Evolutionary conservation across 2,888 invertebrate genomes (phyloP).

Genomic region (Luperina nickerlii): DNA sequence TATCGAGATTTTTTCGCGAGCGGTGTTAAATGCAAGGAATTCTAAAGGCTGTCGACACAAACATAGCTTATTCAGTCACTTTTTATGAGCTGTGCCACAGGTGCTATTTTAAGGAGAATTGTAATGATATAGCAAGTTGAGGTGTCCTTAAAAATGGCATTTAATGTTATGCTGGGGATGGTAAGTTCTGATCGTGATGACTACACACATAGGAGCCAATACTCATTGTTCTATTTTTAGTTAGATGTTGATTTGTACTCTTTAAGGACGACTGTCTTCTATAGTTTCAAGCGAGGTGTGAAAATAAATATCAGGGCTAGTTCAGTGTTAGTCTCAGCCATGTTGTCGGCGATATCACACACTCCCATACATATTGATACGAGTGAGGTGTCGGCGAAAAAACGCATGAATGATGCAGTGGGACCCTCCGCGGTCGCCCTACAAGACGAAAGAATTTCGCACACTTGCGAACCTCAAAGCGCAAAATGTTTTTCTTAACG

Average conservation of each 20-base stretch:
- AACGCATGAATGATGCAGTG: slow-evolving; percentile 89
- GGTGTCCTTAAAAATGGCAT: neutral
- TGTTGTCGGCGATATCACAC: slow-evolving; percentile 83
- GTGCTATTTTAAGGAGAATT: slow-evolving; percentile 46
- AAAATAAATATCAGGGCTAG: slow-evolving; percentile 62
- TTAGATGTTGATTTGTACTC: slow-evolving; percentile 8
- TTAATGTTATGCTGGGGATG: neutral
- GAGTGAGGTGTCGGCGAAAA: slow-evolving; percentile 88
- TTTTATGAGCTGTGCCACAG: slow-evolving; percentile 56
- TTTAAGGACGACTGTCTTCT: slow-evolving; percentile 30
- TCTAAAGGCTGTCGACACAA: slow-evolving; percentile 70
- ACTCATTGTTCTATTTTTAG: slow-evolving; percentile 42
- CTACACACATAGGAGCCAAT: neutral
- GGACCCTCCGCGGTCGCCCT: slow-evolving; percentile 83
- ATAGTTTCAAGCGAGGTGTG: slow-evolving; percentile 47
- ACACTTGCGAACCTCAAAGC: slow-evolving; percentile 83
- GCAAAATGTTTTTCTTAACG: slow-evolving; percentile 81
- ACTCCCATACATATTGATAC: slow-evolving; percentile 87
- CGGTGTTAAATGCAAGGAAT: slow-evolving; percentile 82
- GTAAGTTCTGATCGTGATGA: slow-evolving; percentile 19
- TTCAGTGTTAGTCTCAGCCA: slow-evolving; percentile 47
- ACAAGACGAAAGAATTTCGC: slow-evolving; percentile 87
- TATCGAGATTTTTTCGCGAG: slow-evolving; percentile 76
- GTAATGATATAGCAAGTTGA: slow-evolving; percentile 27
- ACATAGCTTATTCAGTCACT: slow-evolving; percentile 64